A percentile compares a stretch with the other conserved stretches of the same genome.
Evolutionary conservation across 2,113 vertebrate species (phyloP).

Genomic region (Aleadryas rufinucha): DNA sequence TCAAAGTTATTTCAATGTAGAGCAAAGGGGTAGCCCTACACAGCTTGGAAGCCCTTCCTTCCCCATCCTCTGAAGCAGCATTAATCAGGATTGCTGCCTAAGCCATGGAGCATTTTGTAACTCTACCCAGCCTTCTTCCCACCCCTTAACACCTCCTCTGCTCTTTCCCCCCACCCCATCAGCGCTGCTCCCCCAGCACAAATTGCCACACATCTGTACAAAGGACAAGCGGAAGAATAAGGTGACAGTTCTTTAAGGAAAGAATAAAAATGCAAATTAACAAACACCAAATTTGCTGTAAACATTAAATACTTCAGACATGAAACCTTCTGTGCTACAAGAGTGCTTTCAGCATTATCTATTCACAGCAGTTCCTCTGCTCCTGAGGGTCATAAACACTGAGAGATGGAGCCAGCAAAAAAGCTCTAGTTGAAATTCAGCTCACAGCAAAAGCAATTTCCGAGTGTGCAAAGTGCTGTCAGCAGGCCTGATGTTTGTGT

Average conservation of each 20-base stretch:
- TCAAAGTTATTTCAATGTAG: constrained; percentile 4
- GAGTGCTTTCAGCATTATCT: constrained; percentile 77
- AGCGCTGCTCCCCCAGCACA: neutral
- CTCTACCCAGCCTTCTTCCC: constrained; percentile 3
- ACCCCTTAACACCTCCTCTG: constrained; percentile 11
- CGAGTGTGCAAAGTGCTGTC: constrained; percentile 95
- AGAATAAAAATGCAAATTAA: constrained; percentile 73
- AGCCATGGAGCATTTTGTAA: neutral
- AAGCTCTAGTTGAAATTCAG: constrained; percentile 93
- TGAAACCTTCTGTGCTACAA: constrained; percentile 65
- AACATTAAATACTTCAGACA: constrained; percentile 68
- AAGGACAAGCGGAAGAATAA: constrained; percentile 45
- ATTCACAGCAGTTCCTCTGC: constrained; percentile 81
- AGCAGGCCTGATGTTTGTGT: constrained; percentile 93
- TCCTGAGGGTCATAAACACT: constrained; percentile 78
- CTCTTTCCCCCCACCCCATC: neutral
- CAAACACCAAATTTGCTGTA: constrained; percentile 71
- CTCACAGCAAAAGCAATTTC: constrained; percentile 97
- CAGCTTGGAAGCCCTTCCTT: constrained; percentile 25
- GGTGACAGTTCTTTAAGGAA: constrained; percentile 67
- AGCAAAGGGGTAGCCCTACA: neutral
- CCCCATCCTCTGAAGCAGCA: neutral
- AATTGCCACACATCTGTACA: constrained; percentile 45
- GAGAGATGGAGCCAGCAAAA: constrained; percentile 68
- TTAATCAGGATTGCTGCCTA: constrained; percentile 30